Evolutionary conservation across 2,797 vertebrate species (phyloP).

Genomic region (Triplophysa yarkandensis): DNA sequence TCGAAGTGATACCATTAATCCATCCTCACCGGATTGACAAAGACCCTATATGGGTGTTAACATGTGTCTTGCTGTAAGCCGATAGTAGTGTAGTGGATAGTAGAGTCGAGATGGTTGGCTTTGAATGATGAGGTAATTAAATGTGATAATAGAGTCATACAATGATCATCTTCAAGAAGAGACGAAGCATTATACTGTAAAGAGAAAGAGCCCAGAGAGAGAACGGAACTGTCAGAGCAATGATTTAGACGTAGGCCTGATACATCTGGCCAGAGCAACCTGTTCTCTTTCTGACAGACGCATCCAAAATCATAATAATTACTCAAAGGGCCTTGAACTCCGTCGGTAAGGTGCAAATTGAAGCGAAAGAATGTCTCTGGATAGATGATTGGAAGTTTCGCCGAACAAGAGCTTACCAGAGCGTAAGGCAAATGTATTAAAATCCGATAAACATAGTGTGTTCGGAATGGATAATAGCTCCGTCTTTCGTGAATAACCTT

Average conservation of each 20-base stretch:
- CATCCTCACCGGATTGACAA: background rate
- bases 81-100: conserved; percentile 48
- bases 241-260: conserved; percentile 63
- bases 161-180: conserved; percentile 66
- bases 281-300: conserved; percentile 28
- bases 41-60: background rate
- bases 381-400: conserved; percentile 11
- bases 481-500: conserved; percentile 18
- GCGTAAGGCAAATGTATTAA: background rate
- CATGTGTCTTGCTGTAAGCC: background rate
- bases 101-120: conserved; percentile 59
- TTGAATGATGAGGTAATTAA: conserved; percentile 74
- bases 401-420: background rate
- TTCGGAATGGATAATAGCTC: conserved; percentile 10
- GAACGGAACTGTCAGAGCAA: conserved; percentile 55
- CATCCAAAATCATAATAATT: conserved; percentile 15
- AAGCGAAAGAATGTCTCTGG: conserved; percentile 1
- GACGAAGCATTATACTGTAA: conserved; percentile 67
- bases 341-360: background rate
- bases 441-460: conserved; percentile 10
- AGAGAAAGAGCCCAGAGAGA: conserved; percentile 57
- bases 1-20: too few species aligned
- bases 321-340: background rate
- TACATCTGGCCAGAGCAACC: conserved; percentile 59
- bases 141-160: conserved; percentile 68